Evolutionary conservation across 2,113 vertebrate species (phyloP).

Genomic region (Mesembrinibis cayennensis): DNA sequence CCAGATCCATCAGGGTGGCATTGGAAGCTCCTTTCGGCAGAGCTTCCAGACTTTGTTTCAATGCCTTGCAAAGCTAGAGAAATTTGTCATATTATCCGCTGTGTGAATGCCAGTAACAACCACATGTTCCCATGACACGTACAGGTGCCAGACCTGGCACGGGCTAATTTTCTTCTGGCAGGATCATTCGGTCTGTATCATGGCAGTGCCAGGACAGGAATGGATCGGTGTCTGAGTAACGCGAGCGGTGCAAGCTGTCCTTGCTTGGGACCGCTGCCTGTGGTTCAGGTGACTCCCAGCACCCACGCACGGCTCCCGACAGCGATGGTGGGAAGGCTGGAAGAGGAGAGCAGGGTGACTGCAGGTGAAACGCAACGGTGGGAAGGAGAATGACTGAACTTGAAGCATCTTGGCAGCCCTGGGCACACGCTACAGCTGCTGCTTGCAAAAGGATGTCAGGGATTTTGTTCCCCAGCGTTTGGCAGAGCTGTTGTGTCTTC

Average conservation of each 20-base stretch:
- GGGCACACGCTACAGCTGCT: background rate
- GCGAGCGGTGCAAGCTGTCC: background rate
- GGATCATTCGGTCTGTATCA: background rate
- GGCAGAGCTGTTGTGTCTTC: background rate
- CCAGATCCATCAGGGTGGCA: background rate
- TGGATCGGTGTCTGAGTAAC: background rate
- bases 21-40: background rate
- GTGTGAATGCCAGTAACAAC: background rate
- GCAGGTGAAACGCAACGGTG: background rate
- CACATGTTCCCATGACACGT: background rate
- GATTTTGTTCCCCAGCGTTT: background rate
- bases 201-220: background rate
- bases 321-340: background rate
- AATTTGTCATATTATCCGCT: background rate
- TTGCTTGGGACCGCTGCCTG: background rate
- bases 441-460: background rate
- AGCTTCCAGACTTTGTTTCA: background rate
- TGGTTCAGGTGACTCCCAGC: background rate
- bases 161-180: constrained; percentile 5
- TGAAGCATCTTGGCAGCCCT: background rate
- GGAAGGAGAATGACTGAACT: background rate
- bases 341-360: background rate
- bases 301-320: background rate
- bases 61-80: background rate
- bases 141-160: constrained; percentile 7